Percentiles rank a stretch among this genome's conserved stretches.
Evolutionary conservation across 1,140 invertebrate genomes (phyloP).

Genomic region (Gyrodactylus salaris): DNA sequence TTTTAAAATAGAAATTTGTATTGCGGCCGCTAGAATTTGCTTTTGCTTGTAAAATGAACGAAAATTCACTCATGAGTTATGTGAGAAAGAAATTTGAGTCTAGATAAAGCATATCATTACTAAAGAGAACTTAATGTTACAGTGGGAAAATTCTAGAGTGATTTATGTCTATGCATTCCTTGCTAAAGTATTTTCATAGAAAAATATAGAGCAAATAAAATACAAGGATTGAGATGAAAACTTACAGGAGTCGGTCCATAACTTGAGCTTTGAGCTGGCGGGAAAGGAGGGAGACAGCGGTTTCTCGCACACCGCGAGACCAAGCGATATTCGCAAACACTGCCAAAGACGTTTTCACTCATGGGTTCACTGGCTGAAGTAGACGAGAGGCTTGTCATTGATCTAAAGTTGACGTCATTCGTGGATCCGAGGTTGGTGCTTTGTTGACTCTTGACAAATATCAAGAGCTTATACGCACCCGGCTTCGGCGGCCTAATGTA

Average conservation of each 20-base stretch:
- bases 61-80: too few species aligned
- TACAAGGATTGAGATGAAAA: slow-evolving; percentile 13
- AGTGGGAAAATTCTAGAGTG: too few species aligned
- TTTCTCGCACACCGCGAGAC: slow-evolving; percentile 7
- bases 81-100: too few species aligned
- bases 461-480: slow-evolving; percentile 18
- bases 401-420: slow-evolving; percentile 12
- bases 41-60: too few species aligned
- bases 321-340: slow-evolving; percentile 20
- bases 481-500: slow-evolving; percentile 16
- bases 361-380: not conserved
- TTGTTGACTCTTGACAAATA: slow-evolving; percentile 13
- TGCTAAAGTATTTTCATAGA: too few species aligned
- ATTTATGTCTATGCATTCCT: too few species aligned
- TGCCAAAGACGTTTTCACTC: slow-evolving; percentile 18
- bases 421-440: slow-evolving; percentile 13
- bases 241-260: slow-evolving; percentile 14
- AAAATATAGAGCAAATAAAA: too few species aligned
- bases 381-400: not conserved
- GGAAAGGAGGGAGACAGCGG: slow-evolving; percentile 14
- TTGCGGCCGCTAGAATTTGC: too few species aligned
- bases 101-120: too few species aligned
- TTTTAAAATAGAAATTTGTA: too few species aligned
- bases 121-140: too few species aligned
- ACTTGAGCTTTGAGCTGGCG: slow-evolving; percentile 17